phyloP scores from a whole-genome alignment of 30 jellyfish, hydroid and myxozoan genomes.

The Aurelia sp. region DNA sequence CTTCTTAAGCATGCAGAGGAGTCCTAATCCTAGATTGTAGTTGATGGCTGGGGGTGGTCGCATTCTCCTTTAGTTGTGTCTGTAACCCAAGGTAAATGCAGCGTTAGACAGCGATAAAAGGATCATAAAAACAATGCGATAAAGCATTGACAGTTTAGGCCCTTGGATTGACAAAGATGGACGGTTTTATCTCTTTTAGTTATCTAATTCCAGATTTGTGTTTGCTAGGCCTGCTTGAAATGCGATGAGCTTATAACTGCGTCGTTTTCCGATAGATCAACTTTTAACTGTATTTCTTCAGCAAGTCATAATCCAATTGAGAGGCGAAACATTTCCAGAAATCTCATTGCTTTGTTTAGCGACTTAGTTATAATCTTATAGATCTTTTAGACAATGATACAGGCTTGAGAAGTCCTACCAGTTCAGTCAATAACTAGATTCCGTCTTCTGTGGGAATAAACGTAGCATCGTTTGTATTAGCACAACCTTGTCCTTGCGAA shows the following conservation, averaged over 20 bases:
- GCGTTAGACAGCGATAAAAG: conserved; percentile 11
- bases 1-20: too few relatives aligned
- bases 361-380: background rate
- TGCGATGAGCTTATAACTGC: conserved; percentile 28
- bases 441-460: too few relatives aligned
- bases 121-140: background rate
- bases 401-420: too few relatives aligned
- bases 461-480: too few relatives aligned
- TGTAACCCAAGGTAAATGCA: background rate
- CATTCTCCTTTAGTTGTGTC: background rate
- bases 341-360: conserved; percentile 4
- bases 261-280: conserved; percentile 8
- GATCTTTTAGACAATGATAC: background rate
- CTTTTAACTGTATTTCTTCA: conserved; percentile 8
- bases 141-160: conserved; percentile 19
- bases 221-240: conserved; percentile 7
- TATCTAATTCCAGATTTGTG: conserved; percentile 29
- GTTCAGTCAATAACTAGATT: too few relatives aligned
- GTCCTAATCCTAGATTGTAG: too few relatives aligned
- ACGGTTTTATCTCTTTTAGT: conserved; percentile 21
- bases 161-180: background rate
- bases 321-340: conserved; percentile 15
- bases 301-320: conserved; percentile 12
- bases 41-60: background rate
- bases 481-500: too few relatives aligned